A percentile compares a stretch with the other conserved stretches of the same genome.
Conservation (phyloP, 2,113 vertebrate species). For the Rhea americana region DNA sequence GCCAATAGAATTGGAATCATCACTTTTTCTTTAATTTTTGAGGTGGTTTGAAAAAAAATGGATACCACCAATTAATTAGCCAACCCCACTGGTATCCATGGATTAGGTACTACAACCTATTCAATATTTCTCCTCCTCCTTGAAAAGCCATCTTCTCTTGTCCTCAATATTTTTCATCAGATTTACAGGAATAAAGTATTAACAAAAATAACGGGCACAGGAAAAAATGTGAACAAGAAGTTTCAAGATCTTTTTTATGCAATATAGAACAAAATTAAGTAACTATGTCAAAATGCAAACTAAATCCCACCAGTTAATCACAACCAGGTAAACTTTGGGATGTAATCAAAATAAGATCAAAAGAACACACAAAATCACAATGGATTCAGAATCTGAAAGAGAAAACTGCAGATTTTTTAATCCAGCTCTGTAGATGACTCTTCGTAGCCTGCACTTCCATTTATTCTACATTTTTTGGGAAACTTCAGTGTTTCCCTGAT, state of each 20-base stretch:
- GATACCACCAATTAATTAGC: background rate
- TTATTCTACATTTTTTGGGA: constrained; percentile 1
- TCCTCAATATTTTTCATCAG: background rate
- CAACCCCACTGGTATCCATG: background rate
- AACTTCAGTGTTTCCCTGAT: background rate
- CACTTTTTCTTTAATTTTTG: too few species aligned
- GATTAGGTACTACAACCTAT: background rate
- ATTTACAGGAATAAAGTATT: background rate
- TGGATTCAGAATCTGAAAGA: background rate
- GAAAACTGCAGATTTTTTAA: background rate
- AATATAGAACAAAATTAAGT: background rate
- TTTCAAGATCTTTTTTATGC: background rate
- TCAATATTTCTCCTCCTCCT: background rate
- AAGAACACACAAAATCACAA: background rate
- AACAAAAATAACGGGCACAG: background rate
- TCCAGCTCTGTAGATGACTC: background rate
- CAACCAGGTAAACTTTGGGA: background rate
- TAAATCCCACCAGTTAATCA: background rate
- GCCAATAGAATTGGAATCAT: background rate
- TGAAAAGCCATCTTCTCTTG: background rate
- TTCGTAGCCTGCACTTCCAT: background rate
- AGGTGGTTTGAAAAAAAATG: background rate
- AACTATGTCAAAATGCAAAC: background rate
- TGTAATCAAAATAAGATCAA: background rate
- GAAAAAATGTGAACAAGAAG: background rate